Conservation (phyloP, 2,888 invertebrate species). For the Mellilla xanthometata region DNA sequence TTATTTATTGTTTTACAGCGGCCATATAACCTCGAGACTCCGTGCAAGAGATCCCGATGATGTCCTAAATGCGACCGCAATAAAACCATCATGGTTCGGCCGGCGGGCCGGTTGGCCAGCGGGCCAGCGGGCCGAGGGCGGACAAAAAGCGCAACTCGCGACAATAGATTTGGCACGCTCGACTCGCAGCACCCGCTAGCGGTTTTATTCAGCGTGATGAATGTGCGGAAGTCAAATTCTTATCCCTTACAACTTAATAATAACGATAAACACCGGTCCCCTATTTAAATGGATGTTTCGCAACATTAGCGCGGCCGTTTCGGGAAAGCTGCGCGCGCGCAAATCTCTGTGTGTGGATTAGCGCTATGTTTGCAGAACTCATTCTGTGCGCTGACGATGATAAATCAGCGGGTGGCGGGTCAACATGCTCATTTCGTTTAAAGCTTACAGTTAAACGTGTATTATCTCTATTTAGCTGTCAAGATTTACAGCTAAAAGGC, state of each 20-base stretch:
- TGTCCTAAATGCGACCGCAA: constrained; percentile 68
- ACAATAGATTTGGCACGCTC: constrained; percentile 70
- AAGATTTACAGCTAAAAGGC: too few relatives aligned
- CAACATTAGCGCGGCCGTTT: constrained; percentile 71
- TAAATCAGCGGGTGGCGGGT: constrained; percentile 47
- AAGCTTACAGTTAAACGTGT: constrained; percentile 21
- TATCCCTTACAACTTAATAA: constrained; percentile 76
- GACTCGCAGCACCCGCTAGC: constrained; percentile 41
- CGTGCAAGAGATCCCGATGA: constrained; percentile 61
- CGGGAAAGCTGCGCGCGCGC: constrained; percentile 60
- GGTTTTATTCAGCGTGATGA: constrained; percentile 60
- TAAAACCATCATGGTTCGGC: constrained; percentile 73
- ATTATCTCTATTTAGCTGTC: constrained; percentile 8
- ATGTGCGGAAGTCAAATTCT: constrained; percentile 71
- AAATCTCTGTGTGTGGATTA: constrained; percentile 63
- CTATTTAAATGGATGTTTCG: constrained; percentile 70
- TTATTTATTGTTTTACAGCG: constrained; percentile 79
- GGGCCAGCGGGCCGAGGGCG: constrained; percentile 1
- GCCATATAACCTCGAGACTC: constrained; percentile 67
- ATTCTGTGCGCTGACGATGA: constrained; percentile 64
- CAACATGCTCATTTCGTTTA: constrained; percentile 38
- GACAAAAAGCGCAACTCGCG: constrained; percentile 50
- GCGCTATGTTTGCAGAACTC: constrained; percentile 62
- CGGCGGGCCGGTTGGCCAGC: constrained; percentile 40
- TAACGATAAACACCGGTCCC: constrained; percentile 73